Evolutionary conservation across 2,888 invertebrate genomes (phyloP), one percentile per base, ranked within the genome.

Genomic region (Watsonalla cultraria): DNA sequence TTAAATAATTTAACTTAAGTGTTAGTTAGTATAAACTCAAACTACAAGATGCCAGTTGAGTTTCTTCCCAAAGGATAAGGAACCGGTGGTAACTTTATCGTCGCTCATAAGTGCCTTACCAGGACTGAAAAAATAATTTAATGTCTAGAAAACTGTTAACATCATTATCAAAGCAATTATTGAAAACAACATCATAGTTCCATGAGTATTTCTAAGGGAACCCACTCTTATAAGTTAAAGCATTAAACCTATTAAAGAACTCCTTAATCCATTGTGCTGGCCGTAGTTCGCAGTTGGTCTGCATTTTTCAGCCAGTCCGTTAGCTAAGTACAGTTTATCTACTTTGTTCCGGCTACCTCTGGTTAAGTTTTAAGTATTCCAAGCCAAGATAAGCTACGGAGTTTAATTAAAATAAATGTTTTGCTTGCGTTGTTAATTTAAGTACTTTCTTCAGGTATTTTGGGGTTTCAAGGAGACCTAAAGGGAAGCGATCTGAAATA

Each of bases 281-380:
- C 35, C 7, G 8, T n/a, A 34, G 35, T 5, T 8, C 14, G 13
- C 8, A 48, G 48, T 48, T 35, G 35, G 35, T 11, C 35, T 39
- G 49, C 13, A 49, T 49, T 49, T 49, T 49, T 49, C 11, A 49
- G 33, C 8, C 15, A 11, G 37, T 5, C 13, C 14, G 9, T 8
- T 48, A 14, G 9, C 49, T 39, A 49, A 49, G 49, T 55, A 58
- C 52, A 52, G 52, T 64, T 60, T 55, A 51, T 54, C 53, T 51
- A 54, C 47, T 60, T 57, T 54, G 55, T 54, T 39, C 52, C 35
- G 47, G 57, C 56, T 63, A 54, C 54, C 45, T 51, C 56, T 62
- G 56, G 62, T 61, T 58, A 67, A 70, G 64, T 69, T 71, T 61
- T 57, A 57, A 68, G 59, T 52, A 63, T 60, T 51, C 52, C 45